phyloP scores from a whole-genome alignment of 2,797 vertebrate species.

The Spinus pinus region DNA sequence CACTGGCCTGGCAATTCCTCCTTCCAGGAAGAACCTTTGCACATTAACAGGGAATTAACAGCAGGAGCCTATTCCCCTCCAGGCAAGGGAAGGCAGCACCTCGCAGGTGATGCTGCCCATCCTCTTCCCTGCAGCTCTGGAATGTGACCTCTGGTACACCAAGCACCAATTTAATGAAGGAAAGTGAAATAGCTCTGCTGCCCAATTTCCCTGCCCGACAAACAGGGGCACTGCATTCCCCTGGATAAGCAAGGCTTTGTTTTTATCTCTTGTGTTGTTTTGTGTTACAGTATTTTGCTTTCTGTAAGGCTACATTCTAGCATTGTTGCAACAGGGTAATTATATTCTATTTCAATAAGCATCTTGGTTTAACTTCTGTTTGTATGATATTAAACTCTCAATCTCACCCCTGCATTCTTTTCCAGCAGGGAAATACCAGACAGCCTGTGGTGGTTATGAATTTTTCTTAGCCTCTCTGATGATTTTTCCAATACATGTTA shows the following conservation, averaged over 20 bases:
- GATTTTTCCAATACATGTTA: background rate
- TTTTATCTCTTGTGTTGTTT: background rate
- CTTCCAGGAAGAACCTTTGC: background rate
- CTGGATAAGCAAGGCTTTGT: background rate
- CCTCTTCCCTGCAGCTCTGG: background rate
- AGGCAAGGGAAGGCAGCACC: background rate
- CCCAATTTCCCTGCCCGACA: background rate
- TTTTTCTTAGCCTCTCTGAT: background rate
- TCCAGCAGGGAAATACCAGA: background rate
- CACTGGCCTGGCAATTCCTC: fast-evolving
- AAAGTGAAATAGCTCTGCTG: background rate
- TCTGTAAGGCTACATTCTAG: background rate
- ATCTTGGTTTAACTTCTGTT: slow-evolving; percentile 37
- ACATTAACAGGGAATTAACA: background rate
- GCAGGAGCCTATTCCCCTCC: background rate
- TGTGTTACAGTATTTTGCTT: background rate
- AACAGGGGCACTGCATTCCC: background rate
- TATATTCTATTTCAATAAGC: slow-evolving; percentile 18
- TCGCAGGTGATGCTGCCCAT: background rate
- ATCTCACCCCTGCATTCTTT: background rate
- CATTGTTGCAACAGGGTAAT: slow-evolving; percentile 20
- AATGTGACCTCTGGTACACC: background rate
- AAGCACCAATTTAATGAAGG: background rate
- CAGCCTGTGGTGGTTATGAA: background rate
- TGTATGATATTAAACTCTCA: slow-evolving; percentile 19